Percentiles rank a stretch among this genome's conserved stretches.
These are phyloP conservation scores for Tragelaphus imberbis DNA, from an alignment of 2,113 vertebrate species.

Conservation along the genomic window DNA sequence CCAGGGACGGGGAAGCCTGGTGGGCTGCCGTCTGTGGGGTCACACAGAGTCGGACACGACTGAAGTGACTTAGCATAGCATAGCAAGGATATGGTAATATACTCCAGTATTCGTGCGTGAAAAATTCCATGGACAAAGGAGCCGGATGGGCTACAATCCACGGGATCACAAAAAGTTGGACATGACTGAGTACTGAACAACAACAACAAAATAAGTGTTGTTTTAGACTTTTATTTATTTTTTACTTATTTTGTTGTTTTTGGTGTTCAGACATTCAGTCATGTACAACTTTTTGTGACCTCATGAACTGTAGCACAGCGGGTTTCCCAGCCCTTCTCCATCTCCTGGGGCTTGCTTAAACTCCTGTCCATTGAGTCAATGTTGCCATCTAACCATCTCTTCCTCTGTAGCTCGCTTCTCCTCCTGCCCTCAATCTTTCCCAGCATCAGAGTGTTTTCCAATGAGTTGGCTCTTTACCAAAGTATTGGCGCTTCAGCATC, in stretches of 20 bases:
- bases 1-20: too few relatives aligned
- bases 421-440: neutral
- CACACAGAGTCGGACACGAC: too few relatives aligned
- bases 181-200: neutral
- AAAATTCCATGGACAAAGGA: neutral
- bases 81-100: too few relatives aligned
- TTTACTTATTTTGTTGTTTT: neutral
- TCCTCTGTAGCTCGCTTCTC: neutral
- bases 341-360: neutral
- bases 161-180: rapidly evolving
- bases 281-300: neutral
- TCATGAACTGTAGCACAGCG: neutral
- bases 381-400: neutral
- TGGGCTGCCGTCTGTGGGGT: too few relatives aligned
- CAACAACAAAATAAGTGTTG: neutral
- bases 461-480: neutral
- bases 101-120: neutral
- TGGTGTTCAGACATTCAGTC: neutral
- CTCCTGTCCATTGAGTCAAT: neutral
- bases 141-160: neutral
- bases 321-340: neutral
- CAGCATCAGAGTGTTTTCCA: neutral
- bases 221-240: neutral
- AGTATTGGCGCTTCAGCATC: neutral
- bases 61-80: too few relatives aligned